These are phyloP conservation scores for Oryzias celebensis DNA, from an alignment of 2,113 vertebrate species.

Conservation along the genomic window DNA sequence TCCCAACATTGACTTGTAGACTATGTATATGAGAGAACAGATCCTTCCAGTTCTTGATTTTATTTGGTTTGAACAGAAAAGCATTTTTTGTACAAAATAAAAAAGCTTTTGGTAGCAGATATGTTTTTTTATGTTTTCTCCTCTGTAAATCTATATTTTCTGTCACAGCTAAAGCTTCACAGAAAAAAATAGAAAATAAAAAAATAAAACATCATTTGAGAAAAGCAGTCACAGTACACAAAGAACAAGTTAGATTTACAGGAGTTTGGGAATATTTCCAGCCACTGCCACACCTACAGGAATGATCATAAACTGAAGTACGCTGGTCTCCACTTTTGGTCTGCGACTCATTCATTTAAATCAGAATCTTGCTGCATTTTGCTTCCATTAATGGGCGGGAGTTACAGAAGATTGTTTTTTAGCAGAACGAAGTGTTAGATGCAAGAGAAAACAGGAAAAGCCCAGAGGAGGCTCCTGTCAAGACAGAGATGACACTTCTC, in stretches of 20 bases:
- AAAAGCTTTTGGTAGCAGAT: not conserved
- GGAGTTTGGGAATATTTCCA: not conserved
- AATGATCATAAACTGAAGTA: too few relatives aligned
- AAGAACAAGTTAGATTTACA: not conserved
- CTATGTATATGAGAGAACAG: too few relatives aligned
- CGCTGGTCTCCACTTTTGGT: too few relatives aligned
- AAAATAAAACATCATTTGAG: not conserved
- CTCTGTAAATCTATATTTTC: not conserved
- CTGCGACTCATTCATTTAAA: too few relatives aligned
- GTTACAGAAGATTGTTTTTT: not conserved
- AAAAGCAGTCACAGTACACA: not conserved
- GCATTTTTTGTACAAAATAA: not conserved
- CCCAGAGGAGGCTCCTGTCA: conserved; percentile 51
- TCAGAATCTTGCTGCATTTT: too few relatives aligned
- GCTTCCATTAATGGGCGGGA: too few relatives aligned
- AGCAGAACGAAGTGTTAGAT: conserved; percentile 38
- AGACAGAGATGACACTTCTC: conserved; percentile 51
- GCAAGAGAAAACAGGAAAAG: conserved; percentile 42
- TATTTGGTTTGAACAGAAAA: too few relatives aligned
- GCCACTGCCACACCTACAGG: not conserved
- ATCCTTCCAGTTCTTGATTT: too few relatives aligned
- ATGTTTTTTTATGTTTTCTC: not conserved
- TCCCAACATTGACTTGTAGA: too few relatives aligned
- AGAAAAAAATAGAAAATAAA: too few relatives aligned
- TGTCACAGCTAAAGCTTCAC: not conserved